phyloP scores from a whole-genome alignment of 2,797 vertebrate genomes.

The Fringilla coelebs region DNA sequence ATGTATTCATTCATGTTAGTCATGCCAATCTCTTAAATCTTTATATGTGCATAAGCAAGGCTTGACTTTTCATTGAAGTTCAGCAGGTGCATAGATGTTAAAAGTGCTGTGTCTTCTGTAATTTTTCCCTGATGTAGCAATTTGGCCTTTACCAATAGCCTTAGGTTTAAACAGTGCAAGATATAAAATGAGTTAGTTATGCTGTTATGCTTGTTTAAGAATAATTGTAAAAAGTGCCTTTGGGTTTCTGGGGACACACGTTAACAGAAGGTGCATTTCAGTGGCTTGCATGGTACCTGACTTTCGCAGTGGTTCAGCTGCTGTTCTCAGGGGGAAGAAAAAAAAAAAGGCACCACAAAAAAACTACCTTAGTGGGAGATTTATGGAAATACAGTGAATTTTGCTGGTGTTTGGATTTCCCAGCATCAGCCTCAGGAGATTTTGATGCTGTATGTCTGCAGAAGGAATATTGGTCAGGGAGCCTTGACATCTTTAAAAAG shows the following conservation, averaged over 20 bases:
- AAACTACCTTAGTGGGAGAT: neutral
- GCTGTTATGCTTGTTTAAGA: neutral
- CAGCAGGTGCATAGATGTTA: conserved; percentile 7
- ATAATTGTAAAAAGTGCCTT: neutral
- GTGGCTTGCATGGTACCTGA: neutral
- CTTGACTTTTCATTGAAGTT: neutral
- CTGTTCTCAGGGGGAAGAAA: neutral
- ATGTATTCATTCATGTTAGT: neutral
- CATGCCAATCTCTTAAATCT: neutral
- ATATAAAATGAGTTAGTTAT: neutral
- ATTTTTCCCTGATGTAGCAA: neutral
- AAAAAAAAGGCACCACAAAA: neutral
- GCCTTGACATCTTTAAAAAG: neutral
- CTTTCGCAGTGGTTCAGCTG: neutral
- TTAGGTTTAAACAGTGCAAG: neutral
- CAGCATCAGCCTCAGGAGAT: neutral
- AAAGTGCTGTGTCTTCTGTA: neutral
- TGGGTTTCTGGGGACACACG: neutral
- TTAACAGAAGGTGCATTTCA: neutral
- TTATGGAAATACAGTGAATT: neutral
- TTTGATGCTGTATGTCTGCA: neutral
- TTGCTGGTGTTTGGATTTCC: neutral
- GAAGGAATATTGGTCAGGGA: neutral
- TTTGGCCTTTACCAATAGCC: neutral
- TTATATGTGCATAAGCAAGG: neutral